Base-by-base conservation (phyloP, 2,113 vertebrate species). In the Xenotilapia leptura region DNA sequence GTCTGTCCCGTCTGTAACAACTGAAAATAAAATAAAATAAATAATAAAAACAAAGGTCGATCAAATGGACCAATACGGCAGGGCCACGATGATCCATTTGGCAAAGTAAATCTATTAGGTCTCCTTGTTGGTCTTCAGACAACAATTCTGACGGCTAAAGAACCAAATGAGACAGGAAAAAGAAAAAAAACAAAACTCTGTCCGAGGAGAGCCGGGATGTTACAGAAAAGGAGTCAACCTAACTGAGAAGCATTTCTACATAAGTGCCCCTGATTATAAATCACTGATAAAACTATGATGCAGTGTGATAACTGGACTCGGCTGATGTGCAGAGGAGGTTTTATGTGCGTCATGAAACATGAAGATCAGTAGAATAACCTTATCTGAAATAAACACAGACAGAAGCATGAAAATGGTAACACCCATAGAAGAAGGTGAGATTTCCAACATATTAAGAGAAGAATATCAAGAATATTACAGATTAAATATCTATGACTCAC, bases 21-120 rank as follows among this genome's bases (percentile, higher is more conserved):
- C 31, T 31, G 31, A 31, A 31, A 31, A 31, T 31, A 2, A 31
- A 31, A 31, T 31, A 31, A 31, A 31, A 31, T 6, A 31, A 31
- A 31, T 31, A 31, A 31, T 31, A 31, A 6, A 0, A 31, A 31
- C 31, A 31, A 31, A 31, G 31, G 31, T 31, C 1, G 6, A 31
- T 31, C 31, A 31, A 31, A 31, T 2, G 31, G 31, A 31, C 31
- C 31, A 31, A 31, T 31, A 31, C 2, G 2, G 6, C 31, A 6
- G 1, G 1, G 31, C 31, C 31, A 31, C 0, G 31, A 31, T 31
- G 31, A 31, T 31, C 31, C 31, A 31, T 31, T 31, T 31, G 31
- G 6, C 31, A 31, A 7, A 31, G 0, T 33, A 33, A 33, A 33
- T 33, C 31, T 2, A 33, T 0, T 1, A 0, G 31, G 31, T 33